phyloP scores from a whole-genome alignment of 2,797 vertebrate species.

The Hydrolagus colliei region DNA sequence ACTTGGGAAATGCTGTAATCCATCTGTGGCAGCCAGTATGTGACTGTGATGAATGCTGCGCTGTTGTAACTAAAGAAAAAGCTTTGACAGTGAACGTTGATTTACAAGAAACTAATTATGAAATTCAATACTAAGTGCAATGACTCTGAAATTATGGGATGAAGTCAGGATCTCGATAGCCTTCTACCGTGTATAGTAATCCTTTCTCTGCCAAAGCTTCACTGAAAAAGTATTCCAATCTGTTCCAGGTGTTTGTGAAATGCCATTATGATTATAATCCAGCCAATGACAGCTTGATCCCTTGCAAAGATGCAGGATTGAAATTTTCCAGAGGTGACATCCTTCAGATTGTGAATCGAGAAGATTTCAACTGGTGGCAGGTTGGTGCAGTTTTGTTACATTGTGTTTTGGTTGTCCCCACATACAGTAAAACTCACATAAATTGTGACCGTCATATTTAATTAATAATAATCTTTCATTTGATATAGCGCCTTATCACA shows the following conservation, averaged over 20 bases:
- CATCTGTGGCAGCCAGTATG: background rate
- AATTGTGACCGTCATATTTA: too few species aligned
- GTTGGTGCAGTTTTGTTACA: conserved; percentile 54
- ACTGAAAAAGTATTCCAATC: background rate
- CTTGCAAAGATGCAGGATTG: conserved; percentile 93
- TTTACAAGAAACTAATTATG: background rate
- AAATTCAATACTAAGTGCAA: background rate
- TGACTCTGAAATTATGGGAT: background rate
- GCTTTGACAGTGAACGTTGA: background rate
- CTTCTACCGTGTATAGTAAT: background rate
- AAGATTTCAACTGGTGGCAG: conserved; percentile 99
- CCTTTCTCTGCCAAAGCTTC: too few species aligned
- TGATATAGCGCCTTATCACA: too few species aligned
- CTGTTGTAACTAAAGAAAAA: background rate
- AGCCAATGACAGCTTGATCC: conserved; percentile 86
- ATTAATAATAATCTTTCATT: too few species aligned
- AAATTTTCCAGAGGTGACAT: conserved; percentile 90
- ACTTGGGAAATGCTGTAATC: background rate
- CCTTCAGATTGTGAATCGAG: conserved; percentile 91
- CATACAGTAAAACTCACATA: too few species aligned
- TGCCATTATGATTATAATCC: conserved; percentile 96
- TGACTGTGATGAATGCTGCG: background rate
- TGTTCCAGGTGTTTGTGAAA: conserved; percentile 82
- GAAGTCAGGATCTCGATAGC: background rate
- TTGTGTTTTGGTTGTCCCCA: background rate